These are phyloP conservation scores for Harpalus rufipes DNA, from an alignment of 2,888 invertebrate genomes.

Conservation along the genomic window DNA sequence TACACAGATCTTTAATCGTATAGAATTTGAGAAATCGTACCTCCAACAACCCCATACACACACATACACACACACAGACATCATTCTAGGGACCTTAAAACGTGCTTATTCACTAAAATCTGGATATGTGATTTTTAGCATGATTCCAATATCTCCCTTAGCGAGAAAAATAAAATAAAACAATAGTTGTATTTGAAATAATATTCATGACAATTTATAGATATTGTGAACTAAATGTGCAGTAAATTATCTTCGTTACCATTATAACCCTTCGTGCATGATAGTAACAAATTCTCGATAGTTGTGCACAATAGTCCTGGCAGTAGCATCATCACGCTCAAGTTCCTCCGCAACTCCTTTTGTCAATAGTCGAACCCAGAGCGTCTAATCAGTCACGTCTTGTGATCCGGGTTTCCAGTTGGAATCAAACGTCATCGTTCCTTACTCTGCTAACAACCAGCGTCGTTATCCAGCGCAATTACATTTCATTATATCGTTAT, in stretches of 20 bases:
- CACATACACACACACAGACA: too few species aligned
- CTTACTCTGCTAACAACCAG: slow-evolving; percentile 26
- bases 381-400: slow-evolving; percentile 50
- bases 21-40: too few species aligned
- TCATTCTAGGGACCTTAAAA: too few species aligned
- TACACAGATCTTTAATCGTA: too few species aligned
- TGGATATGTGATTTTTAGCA: too few species aligned
- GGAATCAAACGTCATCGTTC: slow-evolving; percentile 36
- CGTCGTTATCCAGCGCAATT: slow-evolving; percentile 28
- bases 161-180: too few species aligned
- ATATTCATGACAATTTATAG: too few species aligned
- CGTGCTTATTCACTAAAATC: too few species aligned
- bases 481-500: slow-evolving; percentile 51
- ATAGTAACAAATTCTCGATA: background rate
- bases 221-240: background rate
- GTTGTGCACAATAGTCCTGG: background rate
- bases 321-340: background rate
- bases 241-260: background rate
- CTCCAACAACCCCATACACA: too few species aligned
- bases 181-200: too few species aligned
- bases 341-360: background rate
- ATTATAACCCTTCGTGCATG: background rate
- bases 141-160: too few species aligned
- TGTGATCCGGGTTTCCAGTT: slow-evolving; percentile 14
- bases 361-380: slow-evolving; percentile 25